These are phyloP conservation scores for Syngnathus rostellatus DNA, from an alignment of 2,797 vertebrate species.

Conservation along the genomic window DNA sequence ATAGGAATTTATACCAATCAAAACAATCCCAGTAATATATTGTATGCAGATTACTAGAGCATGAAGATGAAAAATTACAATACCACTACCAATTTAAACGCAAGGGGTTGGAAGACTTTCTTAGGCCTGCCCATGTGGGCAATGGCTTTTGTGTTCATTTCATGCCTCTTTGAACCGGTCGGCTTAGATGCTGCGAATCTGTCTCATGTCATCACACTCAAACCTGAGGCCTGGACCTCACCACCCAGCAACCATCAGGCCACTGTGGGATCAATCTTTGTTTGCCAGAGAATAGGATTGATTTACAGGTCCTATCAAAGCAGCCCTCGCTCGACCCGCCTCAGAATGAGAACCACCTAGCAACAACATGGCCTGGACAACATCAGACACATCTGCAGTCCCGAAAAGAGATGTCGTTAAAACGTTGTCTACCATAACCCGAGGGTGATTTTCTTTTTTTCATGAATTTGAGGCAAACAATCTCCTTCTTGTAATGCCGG, in stretches of 20 bases:
- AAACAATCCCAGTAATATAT: neutral
- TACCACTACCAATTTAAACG: slow-evolving; percentile 41
- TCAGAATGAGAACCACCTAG: slow-evolving; percentile 55
- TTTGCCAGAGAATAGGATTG: slow-evolving; percentile 67
- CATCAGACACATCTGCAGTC: slow-evolving; percentile 37
- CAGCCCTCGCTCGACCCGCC: slow-evolving; percentile 61
- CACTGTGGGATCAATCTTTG: slow-evolving; percentile 73
- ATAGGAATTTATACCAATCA: neutral
- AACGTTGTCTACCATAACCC: slow-evolving; percentile 24
- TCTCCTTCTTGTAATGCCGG: slow-evolving; percentile 21
- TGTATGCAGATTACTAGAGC: neutral
- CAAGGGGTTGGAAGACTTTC: slow-evolving; percentile 40
- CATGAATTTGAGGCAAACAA: slow-evolving; percentile 24
- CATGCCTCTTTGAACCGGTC: slow-evolving; percentile 71
- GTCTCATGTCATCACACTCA: slow-evolving; percentile 72
- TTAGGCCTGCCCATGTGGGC: slow-evolving; percentile 51
- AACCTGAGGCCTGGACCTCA: slow-evolving; percentile 61
- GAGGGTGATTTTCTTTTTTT: slow-evolving; percentile 20
- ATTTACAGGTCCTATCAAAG: slow-evolving; percentile 76
- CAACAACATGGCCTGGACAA: slow-evolving; percentile 48
- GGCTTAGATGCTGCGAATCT: slow-evolving; percentile 59
- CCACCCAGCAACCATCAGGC: slow-evolving; percentile 55
- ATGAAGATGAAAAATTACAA: slow-evolving; percentile 50
- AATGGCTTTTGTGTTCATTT: slow-evolving; percentile 64
- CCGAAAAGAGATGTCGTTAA: slow-evolving; percentile 29